These are phyloP conservation scores for Betta splendens DNA, from an alignment of 2,797 vertebrate genomes.

Conservation along the genomic window DNA sequence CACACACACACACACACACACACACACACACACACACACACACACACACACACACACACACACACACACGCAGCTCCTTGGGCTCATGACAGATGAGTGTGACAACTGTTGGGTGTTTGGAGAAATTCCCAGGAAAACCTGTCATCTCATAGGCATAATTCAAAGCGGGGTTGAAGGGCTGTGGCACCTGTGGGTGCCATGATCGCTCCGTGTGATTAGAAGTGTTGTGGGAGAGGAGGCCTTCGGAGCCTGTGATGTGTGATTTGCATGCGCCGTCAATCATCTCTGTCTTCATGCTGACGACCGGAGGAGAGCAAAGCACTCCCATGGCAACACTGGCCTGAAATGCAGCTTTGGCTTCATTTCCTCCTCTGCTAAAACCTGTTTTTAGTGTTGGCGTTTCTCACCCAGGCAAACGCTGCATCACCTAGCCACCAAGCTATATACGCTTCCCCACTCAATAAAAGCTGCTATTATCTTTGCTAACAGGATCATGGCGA, in stretches of 20 bases:
- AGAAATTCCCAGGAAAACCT: slow-evolving; percentile 67
- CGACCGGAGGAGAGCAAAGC: slow-evolving; percentile 46
- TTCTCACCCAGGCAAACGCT: slow-evolving; percentile 45
- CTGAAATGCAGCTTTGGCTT: slow-evolving; percentile 21
- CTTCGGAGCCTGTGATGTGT: slow-evolving; percentile 55
- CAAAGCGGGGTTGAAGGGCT: slow-evolving; percentile 51
- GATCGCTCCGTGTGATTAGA: slow-evolving; percentile 67
- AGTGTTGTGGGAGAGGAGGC: slow-evolving; percentile 48
- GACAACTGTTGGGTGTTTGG: slow-evolving; percentile 70
- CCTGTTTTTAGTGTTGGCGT: slow-evolving; percentile 19
- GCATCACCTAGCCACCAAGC: slow-evolving; percentile 24
- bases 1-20: slow-evolving; percentile 30
- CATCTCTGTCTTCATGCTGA: slow-evolving; percentile 55
- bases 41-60: slow-evolving; percentile 18
- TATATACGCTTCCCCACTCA: slow-evolving; percentile 38
- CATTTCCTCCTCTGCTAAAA: slow-evolving; percentile 15
- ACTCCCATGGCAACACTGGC: slow-evolving; percentile 51
- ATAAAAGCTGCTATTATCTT: slow-evolving; percentile 61
- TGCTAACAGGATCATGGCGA: slow-evolving; percentile 69
- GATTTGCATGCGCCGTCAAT: slow-evolving; percentile 76
- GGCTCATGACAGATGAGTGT: slow-evolving; percentile 60
- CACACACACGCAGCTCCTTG: slow-evolving; percentile 29
- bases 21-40: slow-evolving; percentile 14
- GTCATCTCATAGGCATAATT: slow-evolving; percentile 60
- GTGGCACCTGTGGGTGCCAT: slow-evolving; percentile 69